Conservation (phyloP, 2,888 invertebrate species). For the Stenichneumon culpator region DNA sequence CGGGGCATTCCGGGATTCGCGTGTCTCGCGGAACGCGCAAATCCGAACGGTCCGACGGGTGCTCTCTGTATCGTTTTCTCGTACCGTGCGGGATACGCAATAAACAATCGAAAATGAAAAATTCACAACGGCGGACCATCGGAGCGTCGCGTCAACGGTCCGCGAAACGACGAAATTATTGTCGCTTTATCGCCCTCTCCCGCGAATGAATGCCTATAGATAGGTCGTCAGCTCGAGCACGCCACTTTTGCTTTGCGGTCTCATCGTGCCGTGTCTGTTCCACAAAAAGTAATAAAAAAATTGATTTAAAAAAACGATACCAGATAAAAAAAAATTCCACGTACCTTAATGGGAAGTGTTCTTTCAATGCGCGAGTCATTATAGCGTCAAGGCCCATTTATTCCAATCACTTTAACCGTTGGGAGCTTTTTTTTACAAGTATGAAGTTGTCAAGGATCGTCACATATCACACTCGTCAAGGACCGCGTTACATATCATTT, state of each 20-base stretch:
- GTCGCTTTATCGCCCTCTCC: slow-evolving; percentile 68
- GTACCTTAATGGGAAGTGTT: too few species aligned
- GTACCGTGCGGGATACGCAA: neutral
- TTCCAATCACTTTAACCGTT: too few species aligned
- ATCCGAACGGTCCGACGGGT: neutral
- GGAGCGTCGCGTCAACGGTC: slow-evolving; percentile 54
- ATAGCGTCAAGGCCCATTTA: too few species aligned
- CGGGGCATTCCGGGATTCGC: neutral
- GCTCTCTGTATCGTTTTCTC: neutral
- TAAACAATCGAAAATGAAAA: slow-evolving; percentile 36
- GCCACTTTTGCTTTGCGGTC: neutral
- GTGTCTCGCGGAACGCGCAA: neutral
- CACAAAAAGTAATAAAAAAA: neutral
- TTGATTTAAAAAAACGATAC: neutral
- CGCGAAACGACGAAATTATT: slow-evolving; percentile 66
- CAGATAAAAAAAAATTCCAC: neutral
- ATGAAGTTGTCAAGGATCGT: too few species aligned
- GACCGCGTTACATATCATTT: too few species aligned
- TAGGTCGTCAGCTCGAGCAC: neutral
- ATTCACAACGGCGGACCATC: slow-evolving; percentile 61
- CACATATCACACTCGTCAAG: too few species aligned
- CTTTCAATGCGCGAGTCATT: too few species aligned
- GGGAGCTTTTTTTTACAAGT: too few species aligned
- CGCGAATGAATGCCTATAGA: slow-evolving; percentile 70
- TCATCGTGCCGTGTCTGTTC: slow-evolving; percentile 1